Evolutionary conservation across 2,113 vertebrate species (phyloP).

Genomic region (Oplegnathus fasciatus): DNA sequence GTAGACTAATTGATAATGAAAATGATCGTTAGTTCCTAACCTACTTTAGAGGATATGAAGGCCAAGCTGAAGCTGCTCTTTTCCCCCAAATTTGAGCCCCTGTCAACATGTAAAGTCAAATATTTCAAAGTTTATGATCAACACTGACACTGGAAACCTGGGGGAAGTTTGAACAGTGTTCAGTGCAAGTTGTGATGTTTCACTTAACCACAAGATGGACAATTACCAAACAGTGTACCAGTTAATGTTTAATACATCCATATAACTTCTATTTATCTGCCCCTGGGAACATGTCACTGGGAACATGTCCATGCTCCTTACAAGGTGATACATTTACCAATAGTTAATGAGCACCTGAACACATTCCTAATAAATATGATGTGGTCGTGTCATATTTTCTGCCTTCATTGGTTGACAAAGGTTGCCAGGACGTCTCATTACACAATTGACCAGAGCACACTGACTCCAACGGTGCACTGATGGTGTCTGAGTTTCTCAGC

Average conservation of each 20-base stretch:
- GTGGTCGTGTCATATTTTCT: background rate
- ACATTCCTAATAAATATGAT: too few relatives aligned
- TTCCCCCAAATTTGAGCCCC: background rate
- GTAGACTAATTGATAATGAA: background rate
- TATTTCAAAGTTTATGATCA: background rate
- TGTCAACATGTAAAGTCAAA: background rate
- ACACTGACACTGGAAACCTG: background rate
- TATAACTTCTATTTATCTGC: background rate
- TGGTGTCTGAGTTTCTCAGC: background rate
- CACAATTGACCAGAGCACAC: background rate
- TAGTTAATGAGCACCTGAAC: constrained; percentile 2
- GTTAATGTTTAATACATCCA: background rate
- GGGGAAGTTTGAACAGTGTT: background rate
- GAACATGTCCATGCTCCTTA: too few relatives aligned
- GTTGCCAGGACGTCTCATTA: background rate
- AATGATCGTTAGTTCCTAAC: background rate
- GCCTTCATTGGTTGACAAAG: background rate
- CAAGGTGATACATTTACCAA: background rate
- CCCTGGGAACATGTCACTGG: background rate
- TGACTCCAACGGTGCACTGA: background rate
- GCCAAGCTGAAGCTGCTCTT: background rate
- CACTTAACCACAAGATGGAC: background rate
- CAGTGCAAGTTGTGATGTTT: background rate
- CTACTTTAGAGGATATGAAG: background rate
- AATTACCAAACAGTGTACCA: background rate